Conservation (phyloP, 1,140 invertebrate species). For the Cydia fagiglandana region DNA sequence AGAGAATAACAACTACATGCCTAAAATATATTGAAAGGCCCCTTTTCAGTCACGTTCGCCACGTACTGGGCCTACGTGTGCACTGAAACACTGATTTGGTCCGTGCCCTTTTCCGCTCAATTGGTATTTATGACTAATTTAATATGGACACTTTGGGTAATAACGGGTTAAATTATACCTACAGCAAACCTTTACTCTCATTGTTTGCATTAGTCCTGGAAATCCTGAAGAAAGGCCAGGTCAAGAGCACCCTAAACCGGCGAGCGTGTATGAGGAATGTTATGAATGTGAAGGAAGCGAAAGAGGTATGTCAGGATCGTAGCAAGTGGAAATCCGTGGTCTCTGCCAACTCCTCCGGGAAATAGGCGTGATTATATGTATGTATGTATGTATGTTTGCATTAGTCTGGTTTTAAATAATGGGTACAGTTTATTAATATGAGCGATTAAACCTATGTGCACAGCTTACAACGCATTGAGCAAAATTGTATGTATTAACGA, state of each 20-base stretch:
- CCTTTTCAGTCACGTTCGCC: background rate
- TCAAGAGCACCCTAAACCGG: no score
- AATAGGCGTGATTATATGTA: no score
- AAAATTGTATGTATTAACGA: no score
- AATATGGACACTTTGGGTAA: background rate
- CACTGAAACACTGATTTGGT: slow-evolving; percentile 13
- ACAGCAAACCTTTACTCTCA: background rate
- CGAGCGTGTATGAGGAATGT: no score
- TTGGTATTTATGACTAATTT: slow-evolving; percentile 24
- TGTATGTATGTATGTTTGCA: no score
- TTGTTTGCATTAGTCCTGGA: background rate
- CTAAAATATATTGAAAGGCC: background rate
- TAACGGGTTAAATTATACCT: background rate
- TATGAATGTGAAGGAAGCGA: no score
- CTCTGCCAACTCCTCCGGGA: no score
- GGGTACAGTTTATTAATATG: background rate
- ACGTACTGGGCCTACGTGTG: slow-evolving; percentile 10
- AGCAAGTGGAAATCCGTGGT: no score
- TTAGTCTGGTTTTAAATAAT: no score
- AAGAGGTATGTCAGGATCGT: no score
- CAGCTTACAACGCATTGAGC: background rate
- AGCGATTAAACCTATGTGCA: background rate
- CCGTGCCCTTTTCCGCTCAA: background rate
- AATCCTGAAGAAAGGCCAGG: no score
- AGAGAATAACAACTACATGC: background rate